Conservation (phyloP, 2,797 vertebrate species). For the Pelobates cultripes region DNA sequence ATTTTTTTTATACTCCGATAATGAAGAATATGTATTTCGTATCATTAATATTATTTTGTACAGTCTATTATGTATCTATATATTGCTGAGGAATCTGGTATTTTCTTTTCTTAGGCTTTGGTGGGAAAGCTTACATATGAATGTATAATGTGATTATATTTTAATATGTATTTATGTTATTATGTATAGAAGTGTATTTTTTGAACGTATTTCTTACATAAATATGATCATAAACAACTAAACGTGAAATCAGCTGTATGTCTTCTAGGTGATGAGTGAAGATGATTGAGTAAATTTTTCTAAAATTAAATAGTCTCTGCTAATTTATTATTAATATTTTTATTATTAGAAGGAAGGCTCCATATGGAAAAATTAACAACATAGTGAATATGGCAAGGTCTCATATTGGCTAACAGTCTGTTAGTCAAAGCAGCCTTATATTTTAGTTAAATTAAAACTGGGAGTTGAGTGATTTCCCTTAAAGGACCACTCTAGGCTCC, state of each 20-base stretch:
- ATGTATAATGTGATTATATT: slow-evolving; percentile 33
- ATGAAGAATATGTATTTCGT: slow-evolving; percentile 26
- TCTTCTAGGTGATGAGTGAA: background rate
- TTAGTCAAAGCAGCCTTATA: too few relatives aligned
- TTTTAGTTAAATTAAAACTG: too few relatives aligned
- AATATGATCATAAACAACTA: background rate
- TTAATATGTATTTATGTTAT: slow-evolving; percentile 24
- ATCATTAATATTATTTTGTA: slow-evolving; percentile 20
- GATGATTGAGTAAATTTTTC: background rate
- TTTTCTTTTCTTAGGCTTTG: background rate
- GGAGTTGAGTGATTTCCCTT: too few relatives aligned
- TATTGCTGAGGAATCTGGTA: background rate
- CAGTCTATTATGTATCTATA: slow-evolving; percentile 5
- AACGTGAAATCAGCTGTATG: background rate
- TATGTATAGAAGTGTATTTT: slow-evolving; percentile 14
- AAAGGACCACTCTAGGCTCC: too few relatives aligned
- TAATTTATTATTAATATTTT: too few relatives aligned
- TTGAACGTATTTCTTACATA: background rate
- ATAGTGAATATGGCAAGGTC: too few relatives aligned
- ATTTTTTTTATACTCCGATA: slow-evolving; percentile 18
- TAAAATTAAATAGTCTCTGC: too few relatives aligned
- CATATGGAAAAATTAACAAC: too few relatives aligned
- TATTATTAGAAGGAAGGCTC: too few relatives aligned
- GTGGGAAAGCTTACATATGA: background rate
- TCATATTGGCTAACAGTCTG: too few relatives aligned